Base-by-base conservation (phyloP, 2,888 invertebrate species). In the Tenthredo livida region DNA sequence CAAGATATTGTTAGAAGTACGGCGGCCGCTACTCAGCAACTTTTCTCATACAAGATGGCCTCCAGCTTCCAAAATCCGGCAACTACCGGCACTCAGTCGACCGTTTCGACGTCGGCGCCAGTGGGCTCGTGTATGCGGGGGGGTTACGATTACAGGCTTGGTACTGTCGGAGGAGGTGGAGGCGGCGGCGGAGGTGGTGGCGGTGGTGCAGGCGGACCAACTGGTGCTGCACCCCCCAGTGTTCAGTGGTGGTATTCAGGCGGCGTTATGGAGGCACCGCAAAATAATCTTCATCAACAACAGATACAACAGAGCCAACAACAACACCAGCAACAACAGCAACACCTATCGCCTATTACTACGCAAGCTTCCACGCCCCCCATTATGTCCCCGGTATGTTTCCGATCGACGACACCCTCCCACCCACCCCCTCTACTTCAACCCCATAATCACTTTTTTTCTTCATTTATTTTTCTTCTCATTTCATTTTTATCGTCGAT, bases 11-110 rank as follows among this genome's bases (percentile, higher is more conserved):
- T 94, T 87, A 94, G 95, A 90, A 95, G 95, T 91, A 95, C 95
- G 88, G 94, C 95, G 77, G 94, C 95, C 87, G 94, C 94, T 83
- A 95, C 95, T 89, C 97, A 97, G 92, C 97, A 97, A 94, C 94
- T 97, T 89, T 97, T 97, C 93, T 96, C 96, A 87, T 97, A 97
- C 94, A 97, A 97, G 95, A 97, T 97, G 97, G 96, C 97, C 91
- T 96, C 96, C 93, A 97, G 96, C 93, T 97, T 97, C 95, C 96
- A 97, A 91, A 96, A 95, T 93, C 95, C 96, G 90, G 94, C 95
- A 94, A 96, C 95, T 94, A 96, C 95, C 92, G 95, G 95, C 94
- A 95, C 94, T 91, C 95, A 94, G 94, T 96, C 95, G 94, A 95
- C 93, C 90, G 95, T 95, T 89, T 95, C 96, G 90, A 95, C 95